Evolutionary conservation across 2,888 invertebrate genomes (phyloP).

Genomic region (Disparrhopalites patrizii): DNA sequence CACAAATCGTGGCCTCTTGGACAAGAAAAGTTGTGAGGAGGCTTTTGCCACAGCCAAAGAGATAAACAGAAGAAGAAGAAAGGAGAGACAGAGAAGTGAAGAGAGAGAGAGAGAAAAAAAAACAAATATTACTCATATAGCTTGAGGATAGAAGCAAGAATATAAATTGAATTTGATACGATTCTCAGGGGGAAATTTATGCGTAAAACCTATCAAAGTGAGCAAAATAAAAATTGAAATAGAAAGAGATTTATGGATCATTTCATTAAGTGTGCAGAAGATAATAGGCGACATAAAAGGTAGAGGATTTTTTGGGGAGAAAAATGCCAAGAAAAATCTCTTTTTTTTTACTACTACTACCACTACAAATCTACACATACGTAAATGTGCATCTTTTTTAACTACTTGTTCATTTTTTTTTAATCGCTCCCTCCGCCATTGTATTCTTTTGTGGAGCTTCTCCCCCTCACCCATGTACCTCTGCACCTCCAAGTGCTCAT

Average conservation of each 20-base stretch:
- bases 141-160: neutral
- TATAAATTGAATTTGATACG: slow-evolving; percentile 23
- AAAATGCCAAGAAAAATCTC: slow-evolving; percentile 3
- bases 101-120: neutral
- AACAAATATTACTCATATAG: slow-evolving; percentile 6
- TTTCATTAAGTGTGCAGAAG: slow-evolving; percentile 16
- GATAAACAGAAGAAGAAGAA: neutral
- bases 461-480: no score
- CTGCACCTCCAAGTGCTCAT: no score
- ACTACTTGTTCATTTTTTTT: no score
- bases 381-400: no score
- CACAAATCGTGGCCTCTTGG: no score
- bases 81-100: no score
- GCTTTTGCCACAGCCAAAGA: no score
- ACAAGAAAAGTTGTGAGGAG: no score
- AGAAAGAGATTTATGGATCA: slow-evolving; percentile 20
- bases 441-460: no score
- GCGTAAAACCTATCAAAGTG: slow-evolving; percentile 4
- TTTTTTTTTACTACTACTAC: neutral
- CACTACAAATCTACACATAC: no score
- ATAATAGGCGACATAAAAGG: slow-evolving; percentile 19
- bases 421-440: no score
- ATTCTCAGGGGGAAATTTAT: slow-evolving; percentile 1
- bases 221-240: slow-evolving; percentile 25
- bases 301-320: slow-evolving; percentile 6